phyloP scores from a whole-genome alignment of 2,888 invertebrate species.

The Lasius platythorax region DNA sequence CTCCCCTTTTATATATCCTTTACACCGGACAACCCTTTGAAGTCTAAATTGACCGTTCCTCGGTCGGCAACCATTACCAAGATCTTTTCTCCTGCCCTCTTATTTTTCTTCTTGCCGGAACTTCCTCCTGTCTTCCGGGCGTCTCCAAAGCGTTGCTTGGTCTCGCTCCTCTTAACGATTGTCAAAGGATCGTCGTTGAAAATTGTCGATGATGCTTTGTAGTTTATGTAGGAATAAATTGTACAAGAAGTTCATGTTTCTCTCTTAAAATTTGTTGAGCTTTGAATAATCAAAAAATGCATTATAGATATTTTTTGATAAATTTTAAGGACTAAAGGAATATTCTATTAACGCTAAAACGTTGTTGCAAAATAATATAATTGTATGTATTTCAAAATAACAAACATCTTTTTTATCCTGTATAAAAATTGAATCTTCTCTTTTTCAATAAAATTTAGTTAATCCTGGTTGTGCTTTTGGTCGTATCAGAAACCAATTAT shows the following conservation, averaged over 20 bases:
- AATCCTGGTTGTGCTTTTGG: conserved; percentile 3
- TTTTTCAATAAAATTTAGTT: conserved; percentile 10
- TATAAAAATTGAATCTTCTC: not conserved
- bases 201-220: conserved; percentile 59
- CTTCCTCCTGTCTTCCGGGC: conserved; percentile 56
- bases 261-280: not conserved
- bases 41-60: conserved; percentile 80
- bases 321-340: not conserved
- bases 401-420: not conserved
- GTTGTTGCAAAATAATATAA: not conserved
- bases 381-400: not conserved
- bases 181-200: conserved; percentile 69
- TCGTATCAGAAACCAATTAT: conserved; percentile 21
- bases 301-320: not conserved
- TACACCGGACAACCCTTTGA: conserved; percentile 76
- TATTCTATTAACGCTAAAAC: not conserved
- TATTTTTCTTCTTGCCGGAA: conserved; percentile 62
- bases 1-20: conserved; percentile 71
- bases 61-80: conserved; percentile 77
- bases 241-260: conserved; percentile 6
- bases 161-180: conserved; percentile 65
- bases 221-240: conserved; percentile 12
- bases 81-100: conserved; percentile 61
- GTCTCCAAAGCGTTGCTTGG: conserved; percentile 18
- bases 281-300: not conserved